phyloP scores from a whole-genome alignment of 2,888 invertebrate species.

The Salticus scenicus region DNA sequence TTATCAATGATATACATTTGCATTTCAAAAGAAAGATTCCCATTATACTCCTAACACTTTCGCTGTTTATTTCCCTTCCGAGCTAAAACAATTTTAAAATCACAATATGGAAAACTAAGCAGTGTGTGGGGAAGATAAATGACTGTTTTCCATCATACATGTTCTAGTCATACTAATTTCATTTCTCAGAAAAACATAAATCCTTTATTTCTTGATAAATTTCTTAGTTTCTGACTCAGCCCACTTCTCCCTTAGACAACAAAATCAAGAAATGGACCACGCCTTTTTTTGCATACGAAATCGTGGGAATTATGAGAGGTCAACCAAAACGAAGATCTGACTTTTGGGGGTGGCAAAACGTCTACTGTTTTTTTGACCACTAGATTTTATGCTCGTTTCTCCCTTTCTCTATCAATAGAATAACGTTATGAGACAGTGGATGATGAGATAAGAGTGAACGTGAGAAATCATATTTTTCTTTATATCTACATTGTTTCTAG shows the following conservation, averaged over 20 bases:
- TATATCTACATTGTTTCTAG: background rate
- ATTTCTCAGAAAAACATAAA: background rate
- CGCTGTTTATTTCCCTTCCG: too few species aligned
- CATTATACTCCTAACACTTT: too few species aligned
- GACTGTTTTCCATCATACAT: background rate
- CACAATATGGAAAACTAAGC: too few species aligned
- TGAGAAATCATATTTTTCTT: background rate
- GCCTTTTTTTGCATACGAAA: background rate
- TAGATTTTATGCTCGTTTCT: background rate
- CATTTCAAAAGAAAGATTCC: too few species aligned
- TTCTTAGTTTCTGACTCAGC: background rate
- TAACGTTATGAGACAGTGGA: background rate
- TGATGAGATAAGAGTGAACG: background rate
- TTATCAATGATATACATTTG: too few species aligned
- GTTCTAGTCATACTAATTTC: background rate
- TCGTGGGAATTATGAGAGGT: conserved; percentile 39
- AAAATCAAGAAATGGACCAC: background rate
- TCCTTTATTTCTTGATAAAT: background rate
- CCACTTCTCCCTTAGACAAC: background rate
- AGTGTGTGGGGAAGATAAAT: too few species aligned
- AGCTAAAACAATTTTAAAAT: too few species aligned
- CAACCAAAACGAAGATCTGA: background rate
- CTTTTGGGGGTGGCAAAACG: background rate
- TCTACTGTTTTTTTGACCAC: background rate
- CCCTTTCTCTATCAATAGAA: background rate